Conservation (phyloP, 2,797 vertebrate species). For the Schizopygopsis malacanthus region DNA sequence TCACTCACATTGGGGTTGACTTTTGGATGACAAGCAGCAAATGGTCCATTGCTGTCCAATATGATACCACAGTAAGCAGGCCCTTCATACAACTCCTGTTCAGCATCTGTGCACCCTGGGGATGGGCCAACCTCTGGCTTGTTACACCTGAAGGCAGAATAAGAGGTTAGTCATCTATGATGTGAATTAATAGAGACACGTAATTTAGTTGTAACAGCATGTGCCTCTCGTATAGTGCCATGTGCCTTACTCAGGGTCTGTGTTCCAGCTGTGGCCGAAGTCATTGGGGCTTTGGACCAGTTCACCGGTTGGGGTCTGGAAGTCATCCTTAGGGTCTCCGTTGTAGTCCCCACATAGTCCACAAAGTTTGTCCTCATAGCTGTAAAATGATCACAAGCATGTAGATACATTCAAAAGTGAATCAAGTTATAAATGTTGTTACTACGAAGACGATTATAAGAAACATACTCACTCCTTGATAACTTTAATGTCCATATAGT, state of each 20-base stretch:
- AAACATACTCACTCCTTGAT: slow-evolving; percentile 75
- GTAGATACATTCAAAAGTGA: background rate
- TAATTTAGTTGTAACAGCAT: background rate
- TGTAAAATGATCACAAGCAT: slow-evolving; percentile 53
- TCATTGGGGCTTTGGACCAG: slow-evolving; percentile 68
- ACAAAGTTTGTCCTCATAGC: slow-evolving; percentile 74
- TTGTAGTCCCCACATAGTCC: slow-evolving; percentile 81
- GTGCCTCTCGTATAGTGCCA: slow-evolving; percentile 27
- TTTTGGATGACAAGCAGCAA: slow-evolving; percentile 75
- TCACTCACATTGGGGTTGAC: slow-evolving; percentile 77
- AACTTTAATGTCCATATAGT: slow-evolving; percentile 81
- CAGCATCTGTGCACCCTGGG: slow-evolving; percentile 70
- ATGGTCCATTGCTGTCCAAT: slow-evolving; percentile 75
- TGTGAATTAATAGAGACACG: background rate
- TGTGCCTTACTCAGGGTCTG: slow-evolving; percentile 66
- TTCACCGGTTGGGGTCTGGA: slow-evolving; percentile 75
- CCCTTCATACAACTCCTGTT: slow-evolving; percentile 72
- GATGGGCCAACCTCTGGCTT: slow-evolving; percentile 66
- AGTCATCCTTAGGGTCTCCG: slow-evolving; percentile 71
- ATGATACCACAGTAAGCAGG: slow-evolving; percentile 77
- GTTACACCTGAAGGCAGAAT: slow-evolving; percentile 71
- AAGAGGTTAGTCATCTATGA: background rate
- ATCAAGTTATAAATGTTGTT: background rate
- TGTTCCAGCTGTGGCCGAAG: slow-evolving; percentile 82
- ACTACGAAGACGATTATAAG: background rate